A percentile compares a stretch with the other conserved stretches of the same genome.
Conservation (phyloP, 2,113 vertebrate genomes). For the Anhinga rufa region DNA sequence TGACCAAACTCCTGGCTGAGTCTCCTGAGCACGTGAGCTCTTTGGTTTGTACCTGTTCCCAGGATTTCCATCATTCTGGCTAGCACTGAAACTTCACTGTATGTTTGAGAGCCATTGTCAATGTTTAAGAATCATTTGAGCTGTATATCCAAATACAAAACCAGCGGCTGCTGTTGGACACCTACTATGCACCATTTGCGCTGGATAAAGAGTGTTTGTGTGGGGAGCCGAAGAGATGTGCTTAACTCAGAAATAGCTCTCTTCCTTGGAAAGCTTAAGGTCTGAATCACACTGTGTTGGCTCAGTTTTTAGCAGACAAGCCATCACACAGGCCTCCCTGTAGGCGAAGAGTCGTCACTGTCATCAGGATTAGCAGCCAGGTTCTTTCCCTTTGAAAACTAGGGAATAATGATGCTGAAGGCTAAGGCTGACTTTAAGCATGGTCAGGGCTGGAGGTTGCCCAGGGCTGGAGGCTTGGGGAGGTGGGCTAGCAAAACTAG, state of each 20-base stretch:
- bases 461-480: neutral
- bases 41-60: neutral
- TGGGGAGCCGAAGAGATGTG: conserved; percentile 21
- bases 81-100: neutral
- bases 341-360: conserved; percentile 47
- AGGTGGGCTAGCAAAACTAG: neutral
- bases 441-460: neutral
- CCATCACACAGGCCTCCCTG: conserved; percentile 57
- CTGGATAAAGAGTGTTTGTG: conserved; percentile 4
- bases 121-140: neutral
- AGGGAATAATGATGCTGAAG: neutral
- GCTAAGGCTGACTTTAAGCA: neutral
- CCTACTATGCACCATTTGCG: neutral
- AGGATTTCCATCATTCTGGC: neutral
- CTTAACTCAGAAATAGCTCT: conserved; percentile 53
- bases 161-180: neutral
- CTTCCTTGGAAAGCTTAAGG: conserved; percentile 60
- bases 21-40: neutral
- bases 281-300: conserved; percentile 66
- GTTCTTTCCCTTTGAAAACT: conserved; percentile 18
- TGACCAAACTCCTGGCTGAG: neutral
- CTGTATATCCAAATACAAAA: neutral
- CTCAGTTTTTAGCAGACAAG: conserved; percentile 58
- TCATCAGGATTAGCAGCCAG: conserved; percentile 37
- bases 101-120: neutral